Conservation (phyloP, 1,140 invertebrate genomes). For the Eulimnadia texana region DNA sequence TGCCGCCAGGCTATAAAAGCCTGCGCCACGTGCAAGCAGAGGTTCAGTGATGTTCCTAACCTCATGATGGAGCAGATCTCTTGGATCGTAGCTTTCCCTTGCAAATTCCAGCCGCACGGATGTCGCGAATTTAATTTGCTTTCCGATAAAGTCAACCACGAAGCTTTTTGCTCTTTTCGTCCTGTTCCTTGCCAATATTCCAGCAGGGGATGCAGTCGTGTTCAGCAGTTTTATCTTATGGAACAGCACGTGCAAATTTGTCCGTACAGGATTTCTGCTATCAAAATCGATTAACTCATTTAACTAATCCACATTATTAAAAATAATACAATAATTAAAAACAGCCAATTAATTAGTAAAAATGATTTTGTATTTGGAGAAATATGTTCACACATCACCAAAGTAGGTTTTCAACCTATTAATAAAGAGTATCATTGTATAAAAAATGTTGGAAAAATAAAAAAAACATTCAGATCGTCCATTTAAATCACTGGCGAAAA, state of each 20-base stretch:
- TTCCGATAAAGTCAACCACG: constrained; percentile 2
- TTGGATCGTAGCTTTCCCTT: constrained; percentile 9
- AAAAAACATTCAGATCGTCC: too few species aligned
- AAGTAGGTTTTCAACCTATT: too few species aligned
- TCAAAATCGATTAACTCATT: neutral
- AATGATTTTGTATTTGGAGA: too few species aligned
- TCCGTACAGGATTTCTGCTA: neutral
- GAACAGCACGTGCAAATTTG: constrained; percentile 3
- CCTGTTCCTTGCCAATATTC: constrained; percentile 13
- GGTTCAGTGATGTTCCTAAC: constrained; percentile 20
- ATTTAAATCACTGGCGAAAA: too few species aligned
- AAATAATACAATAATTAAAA: too few species aligned
- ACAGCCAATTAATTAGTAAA: too few species aligned
- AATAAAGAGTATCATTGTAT: too few species aligned
- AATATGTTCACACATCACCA: too few species aligned
- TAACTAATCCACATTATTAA: neutral
- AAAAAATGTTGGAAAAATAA: too few species aligned
- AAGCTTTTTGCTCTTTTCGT: constrained; percentile 13
- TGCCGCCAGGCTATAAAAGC: constrained; percentile 15
- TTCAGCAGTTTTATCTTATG: constrained; percentile 6
- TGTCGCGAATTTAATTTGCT: constrained; percentile 2
- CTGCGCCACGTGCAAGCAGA: constrained; percentile 21
- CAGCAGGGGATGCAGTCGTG: constrained; percentile 3
- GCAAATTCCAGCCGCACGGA: constrained; percentile 10
- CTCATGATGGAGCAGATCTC: constrained; percentile 22